Evolutionary conservation across 1,140 invertebrate species (phyloP).

Genomic region (Drosophila sproati): DNA sequence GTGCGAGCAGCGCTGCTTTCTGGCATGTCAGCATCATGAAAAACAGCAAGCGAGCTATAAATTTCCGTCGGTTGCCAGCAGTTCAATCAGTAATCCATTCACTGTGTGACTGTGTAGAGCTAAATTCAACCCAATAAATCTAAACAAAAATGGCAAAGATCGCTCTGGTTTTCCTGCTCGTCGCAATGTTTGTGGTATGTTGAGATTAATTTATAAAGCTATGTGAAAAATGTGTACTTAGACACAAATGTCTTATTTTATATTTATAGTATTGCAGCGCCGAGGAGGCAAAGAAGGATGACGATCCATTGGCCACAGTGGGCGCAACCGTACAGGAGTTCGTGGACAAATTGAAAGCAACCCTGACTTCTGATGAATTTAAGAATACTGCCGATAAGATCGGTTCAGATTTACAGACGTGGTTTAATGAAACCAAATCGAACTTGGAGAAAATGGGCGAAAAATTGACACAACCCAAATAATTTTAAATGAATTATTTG

Average conservation of each 20-base stretch:
- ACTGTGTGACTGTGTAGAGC: background rate
- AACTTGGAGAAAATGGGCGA: too few species aligned
- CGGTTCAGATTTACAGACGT: too few species aligned
- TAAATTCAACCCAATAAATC: background rate
- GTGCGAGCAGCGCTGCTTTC: background rate
- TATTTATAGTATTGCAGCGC: background rate
- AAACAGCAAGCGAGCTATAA: background rate
- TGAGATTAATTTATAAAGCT: background rate
- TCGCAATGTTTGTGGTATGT: background rate
- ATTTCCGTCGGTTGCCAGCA: background rate
- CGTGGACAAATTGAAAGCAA: too few species aligned
- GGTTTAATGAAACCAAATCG: too few species aligned
- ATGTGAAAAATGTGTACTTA: too few species aligned
- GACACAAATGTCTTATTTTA: background rate
- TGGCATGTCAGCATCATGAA: too few species aligned
- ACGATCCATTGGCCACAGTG: background rate
- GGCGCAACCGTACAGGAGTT: too few species aligned
- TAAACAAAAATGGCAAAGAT: conserved; percentile 9
- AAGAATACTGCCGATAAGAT: too few species aligned
- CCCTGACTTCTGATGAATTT: too few species aligned
- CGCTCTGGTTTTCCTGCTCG: conserved; percentile 1
- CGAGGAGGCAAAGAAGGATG: background rate
- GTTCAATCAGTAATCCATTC: background rate
- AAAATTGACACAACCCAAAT: too few species aligned
- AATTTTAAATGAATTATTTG: too few species aligned